Base-by-base conservation (phyloP, 2,113 vertebrate genomes). In the Haplochromis vanheusdeni region DNA sequence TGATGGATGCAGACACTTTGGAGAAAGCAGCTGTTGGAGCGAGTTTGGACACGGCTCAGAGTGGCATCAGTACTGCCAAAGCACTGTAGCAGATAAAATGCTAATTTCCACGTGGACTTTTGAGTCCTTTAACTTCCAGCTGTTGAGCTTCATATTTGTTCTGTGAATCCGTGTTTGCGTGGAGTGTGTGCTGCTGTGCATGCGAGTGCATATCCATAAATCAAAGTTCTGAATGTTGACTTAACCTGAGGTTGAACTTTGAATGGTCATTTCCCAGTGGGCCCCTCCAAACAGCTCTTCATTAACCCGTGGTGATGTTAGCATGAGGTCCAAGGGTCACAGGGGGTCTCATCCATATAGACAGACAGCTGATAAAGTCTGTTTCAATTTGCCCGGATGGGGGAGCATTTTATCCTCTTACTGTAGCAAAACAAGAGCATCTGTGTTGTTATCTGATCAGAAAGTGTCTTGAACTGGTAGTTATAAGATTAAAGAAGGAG, bases 241-340 rank as follows among this genome's bases (percentile, higher is more conserved):
- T 37, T 89, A 52, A 89, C 81, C 86, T 89, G 73, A 90, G 54
- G 51, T 35, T 86, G 85, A 93, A 87, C 89, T 80, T 19, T 47
- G 79, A 60, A 54, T 62, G 58, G 26, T 62, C 13, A 19, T n/a
- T 73, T 77, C 37, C 54, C 83, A 35, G 9, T 13, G 42, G 12
- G 26, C 70, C 52, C 79, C 68, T 60, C 33, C 26, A 21, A 45
- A 58, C 85, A 81, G 79, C 11, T 80, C 86, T 55, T 82, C 56
- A 70, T 90, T 81, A 83, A 58, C 40, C 47, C 17, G 1, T 33
- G 42, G 23, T 21, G 33, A 62, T 26, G 77, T 81, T 73, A 68
- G 42, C 73, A 7, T 79, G 54, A 11, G 23, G 60, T 40, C 47
- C 19, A 58, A 47, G 40, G 62, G 79, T 51, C 54, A 35, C 26